Base-by-base conservation (phyloP, 2,797 vertebrate genomes). In the Zenarchopterus dispar region DNA sequence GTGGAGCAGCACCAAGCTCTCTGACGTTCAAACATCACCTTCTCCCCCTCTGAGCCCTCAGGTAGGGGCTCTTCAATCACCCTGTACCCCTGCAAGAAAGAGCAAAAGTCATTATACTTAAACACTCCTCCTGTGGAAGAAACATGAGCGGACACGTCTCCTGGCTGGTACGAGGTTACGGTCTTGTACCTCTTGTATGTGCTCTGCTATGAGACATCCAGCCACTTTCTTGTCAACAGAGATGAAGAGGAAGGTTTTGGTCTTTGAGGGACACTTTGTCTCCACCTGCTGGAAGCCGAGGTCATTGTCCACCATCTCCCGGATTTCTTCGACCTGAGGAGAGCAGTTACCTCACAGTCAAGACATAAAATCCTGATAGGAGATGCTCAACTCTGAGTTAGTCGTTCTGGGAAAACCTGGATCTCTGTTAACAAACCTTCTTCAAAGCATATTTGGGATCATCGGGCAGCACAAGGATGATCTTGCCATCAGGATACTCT, bases 231-330 rank as follows among this genome's bases (percentile, higher is more conserved):
- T 98, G 81, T 99, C 98, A 39, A 95, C 96, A 60, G 96, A 96
- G 92, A 99, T 99, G 82, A 99, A 99, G 58, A 99, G 95, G 71
- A 99, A 96, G 51, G 98, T 99, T 91, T 99, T 99, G 51, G 96
- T 98, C 91, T 97, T 94, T 47, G 96, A 97, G 71, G 96, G 96
- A 87, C 95, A 97, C 91, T 96, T 96, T 62, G 96, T 93, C 23
- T 97, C 95, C 88, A 96, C 95, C 90, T 99, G 97, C 69, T 99
- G 97, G 90, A 99, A 99, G 80, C 98, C 98, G 73, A 99, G 92
- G 87, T 99, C 98, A 80, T 95, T 99, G 94, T 99, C 97, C 88
- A 99, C 98, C 96, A 99, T 97, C 92, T 99, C 98, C 88, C 97
- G 92, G 71, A 99, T 99, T 90, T 99, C 98, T 72, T 99, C 97